Evolutionary conservation across 2,797 vertebrate genomes (phyloP).

Genomic region (Meda fulgida): DNA sequence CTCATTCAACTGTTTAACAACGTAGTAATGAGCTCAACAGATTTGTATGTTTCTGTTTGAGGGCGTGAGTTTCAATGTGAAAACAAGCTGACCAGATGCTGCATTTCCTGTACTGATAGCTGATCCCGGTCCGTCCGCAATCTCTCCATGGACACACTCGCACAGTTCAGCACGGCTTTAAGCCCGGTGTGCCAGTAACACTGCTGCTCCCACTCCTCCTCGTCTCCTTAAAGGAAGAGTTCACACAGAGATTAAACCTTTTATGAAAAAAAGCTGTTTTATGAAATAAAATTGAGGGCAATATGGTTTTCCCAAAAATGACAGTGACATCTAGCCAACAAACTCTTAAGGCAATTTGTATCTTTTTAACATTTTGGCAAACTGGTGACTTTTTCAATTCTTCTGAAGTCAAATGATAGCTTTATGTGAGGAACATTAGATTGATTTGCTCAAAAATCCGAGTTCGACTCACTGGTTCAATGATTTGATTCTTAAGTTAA

Average conservation of each 20-base stretch:
- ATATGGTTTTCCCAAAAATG: not conserved
- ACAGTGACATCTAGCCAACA: not conserved
- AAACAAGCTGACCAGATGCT: slow-evolving; percentile 56
- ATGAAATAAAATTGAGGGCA: not conserved
- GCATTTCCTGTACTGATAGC: slow-evolving; percentile 63
- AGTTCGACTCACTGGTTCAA: not conserved
- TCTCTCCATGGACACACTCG: slow-evolving; percentile 76
- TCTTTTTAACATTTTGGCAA: not conserved
- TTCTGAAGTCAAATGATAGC: not conserved
- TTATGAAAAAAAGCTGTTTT: not conserved
- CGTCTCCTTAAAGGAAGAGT: slow-evolving; percentile 73
- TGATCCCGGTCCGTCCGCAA: slow-evolving; percentile 74
- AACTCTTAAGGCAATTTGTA: not conserved
- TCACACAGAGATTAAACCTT: slow-evolving; percentile 42
- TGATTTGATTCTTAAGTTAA: not conserved
- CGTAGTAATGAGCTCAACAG: slow-evolving; percentile 6
- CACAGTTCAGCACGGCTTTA: slow-evolving; percentile 74
- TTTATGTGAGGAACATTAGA: not conserved
- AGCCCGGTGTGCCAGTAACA: slow-evolving; percentile 74
- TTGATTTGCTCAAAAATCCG: not conserved
- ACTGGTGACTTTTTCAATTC: no score
- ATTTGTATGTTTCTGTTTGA: slow-evolving; percentile 1
- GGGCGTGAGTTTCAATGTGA: not conserved
- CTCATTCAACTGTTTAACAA: slow-evolving; percentile 35
- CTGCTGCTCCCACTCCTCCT: slow-evolving; percentile 83